Percentiles rank a stretch among this genome's conserved stretches.
phyloP scores from a whole-genome alignment of 2,888 invertebrate species.

The Cheiracanthium punctorium region DNA sequence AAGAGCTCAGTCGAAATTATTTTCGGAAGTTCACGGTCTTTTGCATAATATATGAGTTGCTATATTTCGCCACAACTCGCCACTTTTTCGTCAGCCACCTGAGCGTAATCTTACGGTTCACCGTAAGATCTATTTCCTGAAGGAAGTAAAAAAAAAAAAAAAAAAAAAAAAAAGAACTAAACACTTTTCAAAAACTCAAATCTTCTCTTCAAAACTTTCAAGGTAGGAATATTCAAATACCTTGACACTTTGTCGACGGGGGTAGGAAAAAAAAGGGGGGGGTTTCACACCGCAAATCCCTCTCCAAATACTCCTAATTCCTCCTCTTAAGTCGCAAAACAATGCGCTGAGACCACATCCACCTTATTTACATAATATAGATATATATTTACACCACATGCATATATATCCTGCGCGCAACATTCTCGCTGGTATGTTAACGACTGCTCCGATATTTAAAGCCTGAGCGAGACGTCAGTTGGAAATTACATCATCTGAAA shows the following conservation, averaged over 20 bases:
- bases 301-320: conserved; percentile 25
- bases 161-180: not conserved
- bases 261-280: no score
- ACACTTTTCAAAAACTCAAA: not conserved
- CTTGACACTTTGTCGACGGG: not conserved
- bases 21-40: no score
- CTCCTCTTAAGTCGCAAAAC: conserved; percentile 14
- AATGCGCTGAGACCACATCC: conserved; percentile 5
- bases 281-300: not conserved
- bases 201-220: not conserved
- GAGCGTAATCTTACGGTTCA: no score
- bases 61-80: no score
- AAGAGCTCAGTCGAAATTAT: no score
- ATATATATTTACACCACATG: not conserved
- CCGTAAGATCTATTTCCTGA: no score
- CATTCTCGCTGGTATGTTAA: not conserved
- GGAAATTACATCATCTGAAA: conserved; percentile 60
- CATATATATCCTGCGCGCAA: not conserved
- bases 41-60: no score
- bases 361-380: conserved; percentile 15
- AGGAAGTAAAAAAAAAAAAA: no score
- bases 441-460: conserved; percentile 30
- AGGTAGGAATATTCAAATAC: not conserved
- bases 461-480: conserved; percentile 34
- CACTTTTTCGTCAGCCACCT: no score